A percentile compares a stretch with the other conserved stretches of the same genome.
These are phyloP conservation scores for Geotrypetes seraphini DNA, from an alignment of 2,797 vertebrate species.

Conservation along the genomic window DNA sequence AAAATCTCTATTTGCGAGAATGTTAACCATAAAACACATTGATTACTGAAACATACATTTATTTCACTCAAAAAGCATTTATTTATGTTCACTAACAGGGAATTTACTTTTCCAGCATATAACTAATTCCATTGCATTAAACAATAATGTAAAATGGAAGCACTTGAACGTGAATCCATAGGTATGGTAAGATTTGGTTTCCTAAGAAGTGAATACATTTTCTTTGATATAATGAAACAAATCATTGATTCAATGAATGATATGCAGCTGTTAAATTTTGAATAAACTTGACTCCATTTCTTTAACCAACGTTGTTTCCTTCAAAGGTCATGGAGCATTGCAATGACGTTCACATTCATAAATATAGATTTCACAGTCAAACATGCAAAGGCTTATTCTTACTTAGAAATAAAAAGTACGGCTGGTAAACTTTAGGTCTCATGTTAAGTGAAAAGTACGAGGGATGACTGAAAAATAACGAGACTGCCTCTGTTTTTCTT, in stretches of 20 bases:
- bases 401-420: not conserved
- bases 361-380: constrained; percentile 55
- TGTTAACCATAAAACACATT: not conserved
- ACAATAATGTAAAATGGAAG: constrained; percentile 1
- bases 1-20: too few species aligned
- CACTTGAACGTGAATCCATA: constrained; percentile 19
- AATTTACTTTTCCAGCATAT: not conserved
- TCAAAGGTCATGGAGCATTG: constrained; percentile 31
- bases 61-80: not conserved
- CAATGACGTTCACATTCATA: constrained; percentile 57
- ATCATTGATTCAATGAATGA: constrained; percentile 27
- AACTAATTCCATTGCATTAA: not conserved
- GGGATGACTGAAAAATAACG: too few species aligned
- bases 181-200: not conserved
- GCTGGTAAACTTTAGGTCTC: not conserved
- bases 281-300: constrained; percentile 7
- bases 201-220: not conserved
- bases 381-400: constrained; percentile 19
- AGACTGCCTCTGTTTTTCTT: too few species aligned
- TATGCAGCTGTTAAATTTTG: constrained; percentile 18
- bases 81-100: too few species aligned
- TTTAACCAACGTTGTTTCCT: constrained; percentile 24
- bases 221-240: constrained; percentile 1
- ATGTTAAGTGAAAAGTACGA: too few species aligned
- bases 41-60: not conserved